These are phyloP conservation scores for Melanocharis versteri DNA, from an alignment of 2,113 vertebrate genomes.

Conservation along the genomic window DNA sequence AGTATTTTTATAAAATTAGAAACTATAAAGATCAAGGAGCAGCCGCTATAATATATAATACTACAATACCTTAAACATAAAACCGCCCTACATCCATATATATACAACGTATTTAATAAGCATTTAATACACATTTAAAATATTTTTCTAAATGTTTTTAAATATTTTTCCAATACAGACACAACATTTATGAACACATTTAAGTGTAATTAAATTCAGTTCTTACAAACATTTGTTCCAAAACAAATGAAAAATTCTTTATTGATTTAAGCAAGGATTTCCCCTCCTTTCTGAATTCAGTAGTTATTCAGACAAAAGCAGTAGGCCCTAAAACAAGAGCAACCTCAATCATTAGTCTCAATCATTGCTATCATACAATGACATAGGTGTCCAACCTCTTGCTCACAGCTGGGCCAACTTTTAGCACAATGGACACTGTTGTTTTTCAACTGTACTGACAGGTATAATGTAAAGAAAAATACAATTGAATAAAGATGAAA, in stretches of 20 bases:
- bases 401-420: background rate
- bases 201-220: background rate
- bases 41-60: background rate
- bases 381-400: background rate
- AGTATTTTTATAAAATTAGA: background rate
- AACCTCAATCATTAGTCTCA: background rate
- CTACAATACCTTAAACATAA: background rate
- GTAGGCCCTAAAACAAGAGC: background rate
- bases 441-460: background rate
- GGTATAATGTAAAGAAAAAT: background rate
- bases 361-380: background rate
- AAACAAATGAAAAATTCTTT: background rate
- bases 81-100: rapidly evolving
- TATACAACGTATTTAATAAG: background rate
- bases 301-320: background rate
- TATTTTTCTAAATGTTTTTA: background rate
- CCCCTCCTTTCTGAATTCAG: background rate
- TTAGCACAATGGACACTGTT: background rate
- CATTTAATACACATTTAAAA: background rate
- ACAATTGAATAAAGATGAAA: background rate
- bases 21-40: background rate
- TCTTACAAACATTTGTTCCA: background rate
- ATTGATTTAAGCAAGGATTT: background rate
- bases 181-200: background rate
- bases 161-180: background rate